Conservation (phyloP, 2,888 invertebrate species). For the Oxyteleia sp. region DNA sequence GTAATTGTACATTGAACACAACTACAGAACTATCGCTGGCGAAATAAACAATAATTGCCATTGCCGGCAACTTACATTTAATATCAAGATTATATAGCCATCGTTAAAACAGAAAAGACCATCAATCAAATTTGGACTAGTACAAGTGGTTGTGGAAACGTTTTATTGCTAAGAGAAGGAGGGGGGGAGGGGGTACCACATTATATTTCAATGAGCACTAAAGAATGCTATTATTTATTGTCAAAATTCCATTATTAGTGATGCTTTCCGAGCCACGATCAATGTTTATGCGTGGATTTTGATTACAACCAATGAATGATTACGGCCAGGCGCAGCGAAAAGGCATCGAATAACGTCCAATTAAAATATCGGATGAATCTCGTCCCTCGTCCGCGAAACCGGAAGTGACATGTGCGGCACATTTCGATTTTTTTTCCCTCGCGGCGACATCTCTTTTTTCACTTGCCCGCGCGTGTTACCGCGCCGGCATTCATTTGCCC, state of each 20-base stretch:
- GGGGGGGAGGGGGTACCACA: constrained; percentile 13
- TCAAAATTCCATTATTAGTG: constrained; percentile 17
- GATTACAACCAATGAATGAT: constrained; percentile 3
- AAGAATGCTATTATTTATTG: constrained; percentile 45
- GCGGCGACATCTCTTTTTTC: constrained; percentile 9
- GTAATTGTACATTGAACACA: constrained; percentile 18
- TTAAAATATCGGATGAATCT: constrained; percentile 30
- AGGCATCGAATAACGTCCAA: constrained; percentile 10
- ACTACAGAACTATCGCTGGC: constrained; percentile 17
- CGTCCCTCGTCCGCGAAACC: constrained; percentile 2
- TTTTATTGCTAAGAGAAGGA: no score
- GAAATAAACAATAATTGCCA: constrained; percentile 44
- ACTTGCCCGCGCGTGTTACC: neutral
- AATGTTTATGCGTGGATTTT: constrained; percentile 13
- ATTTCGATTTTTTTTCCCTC: constrained; percentile 9
- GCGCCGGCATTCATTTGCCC: constrained; percentile 20
- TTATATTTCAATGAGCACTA: constrained; percentile 41
- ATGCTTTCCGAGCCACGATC: neutral
- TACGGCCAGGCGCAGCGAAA: no score
- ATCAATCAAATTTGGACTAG: constrained; percentile 59
- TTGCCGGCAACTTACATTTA: constrained; percentile 26
- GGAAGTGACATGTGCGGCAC: constrained; percentile 42
- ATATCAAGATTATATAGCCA: constrained; percentile 50
- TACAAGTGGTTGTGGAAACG: constrained; percentile 58
- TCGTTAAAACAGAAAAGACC: constrained; percentile 51